Evolutionary conservation across 2,888 invertebrate species (phyloP), one percentile per base, ranked within the genome.

Genomic region (Drosophila niveifrons): DNA sequence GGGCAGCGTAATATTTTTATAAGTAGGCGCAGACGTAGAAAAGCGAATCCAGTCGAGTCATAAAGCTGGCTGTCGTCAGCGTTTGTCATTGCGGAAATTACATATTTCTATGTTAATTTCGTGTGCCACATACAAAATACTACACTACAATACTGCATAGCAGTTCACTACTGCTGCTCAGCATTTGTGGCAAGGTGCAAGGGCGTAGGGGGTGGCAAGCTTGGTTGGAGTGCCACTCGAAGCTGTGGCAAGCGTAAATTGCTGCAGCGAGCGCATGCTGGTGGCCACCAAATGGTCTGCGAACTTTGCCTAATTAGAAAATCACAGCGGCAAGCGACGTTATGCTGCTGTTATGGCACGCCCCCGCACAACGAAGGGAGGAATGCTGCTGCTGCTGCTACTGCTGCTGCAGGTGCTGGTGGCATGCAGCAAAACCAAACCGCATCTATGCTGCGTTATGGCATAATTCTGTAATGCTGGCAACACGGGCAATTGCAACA

Each of bases 291-390:
- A 80, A 80, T 83, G 74, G 71, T 70, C 66, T 61, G 71, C 70
- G 75, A 82, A 73, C 71, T 74, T 77, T 62, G 72, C 71, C 82
- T 85, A 85, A 85, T 85, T 86, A 82, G 77, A 85, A 85, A 86
- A 84, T 85, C 85, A 79, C 80, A 82, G 79, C 80, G 63, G 56
- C 62, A 65, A 56, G 65, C 61, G 63, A 55, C 56, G 44, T 34
- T 13, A 39, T 61, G 59, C 52, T 51, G 39, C 36, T 62, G 43
- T 18, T 61, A 66, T 41, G 17, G 61, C 51, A 48, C 50, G 59
- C 59, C 43, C 15, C 41, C 39, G 7, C 34, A 62, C 18, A 13
- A 28, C 18, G 34, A 11, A 13, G 18, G 10, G 11, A 8, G 31
- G n/a, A 8, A 17, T 29, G 29, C 8, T 6, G 29, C 9, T 31